Evolutionary conservation across 2,888 invertebrate genomes (phyloP).

Genomic region (Macrophya alboannulata): DNA sequence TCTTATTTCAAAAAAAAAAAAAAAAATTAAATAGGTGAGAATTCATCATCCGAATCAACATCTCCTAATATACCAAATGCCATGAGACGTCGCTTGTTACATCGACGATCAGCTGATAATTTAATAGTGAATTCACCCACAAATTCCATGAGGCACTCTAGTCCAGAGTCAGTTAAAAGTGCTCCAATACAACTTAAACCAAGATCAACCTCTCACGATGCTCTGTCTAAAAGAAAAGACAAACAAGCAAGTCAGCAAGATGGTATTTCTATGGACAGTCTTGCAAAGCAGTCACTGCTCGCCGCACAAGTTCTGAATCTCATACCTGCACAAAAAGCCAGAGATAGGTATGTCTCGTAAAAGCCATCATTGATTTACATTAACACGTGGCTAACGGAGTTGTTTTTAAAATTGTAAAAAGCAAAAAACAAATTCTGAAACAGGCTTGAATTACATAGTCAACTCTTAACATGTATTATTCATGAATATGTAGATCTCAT

Average conservation of each 20-base stretch:
- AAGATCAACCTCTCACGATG: constrained; percentile 77
- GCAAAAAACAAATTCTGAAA: too few relatives aligned
- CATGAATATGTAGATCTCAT: too few relatives aligned
- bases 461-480: too few relatives aligned
- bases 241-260: constrained; percentile 69
- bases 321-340: constrained; percentile 91
- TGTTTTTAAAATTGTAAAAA: neutral
- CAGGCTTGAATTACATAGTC: too few relatives aligned
- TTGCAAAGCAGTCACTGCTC: constrained; percentile 88
- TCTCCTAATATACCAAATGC: constrained; percentile 74
- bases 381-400: neutral
- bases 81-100: constrained; percentile 72
- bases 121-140: constrained; percentile 74
- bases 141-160: constrained; percentile 76
- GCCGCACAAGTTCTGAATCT: constrained; percentile 91
- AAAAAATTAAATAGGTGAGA: constrained; percentile 71
- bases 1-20: neutral
- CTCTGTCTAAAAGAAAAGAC: constrained; percentile 71
- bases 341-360: constrained; percentile 84
- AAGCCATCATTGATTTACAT: neutral
- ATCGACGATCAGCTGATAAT: constrained; percentile 78
- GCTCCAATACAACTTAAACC: constrained; percentile 75
- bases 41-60: constrained; percentile 74
- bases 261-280: constrained; percentile 83
- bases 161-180: constrained; percentile 77